A percentile compares a stretch with the other conserved stretches of the same genome.
Evolutionary conservation across 2,113 vertebrate species (phyloP).

Genomic region (Chaenogobius annularis): DNA sequence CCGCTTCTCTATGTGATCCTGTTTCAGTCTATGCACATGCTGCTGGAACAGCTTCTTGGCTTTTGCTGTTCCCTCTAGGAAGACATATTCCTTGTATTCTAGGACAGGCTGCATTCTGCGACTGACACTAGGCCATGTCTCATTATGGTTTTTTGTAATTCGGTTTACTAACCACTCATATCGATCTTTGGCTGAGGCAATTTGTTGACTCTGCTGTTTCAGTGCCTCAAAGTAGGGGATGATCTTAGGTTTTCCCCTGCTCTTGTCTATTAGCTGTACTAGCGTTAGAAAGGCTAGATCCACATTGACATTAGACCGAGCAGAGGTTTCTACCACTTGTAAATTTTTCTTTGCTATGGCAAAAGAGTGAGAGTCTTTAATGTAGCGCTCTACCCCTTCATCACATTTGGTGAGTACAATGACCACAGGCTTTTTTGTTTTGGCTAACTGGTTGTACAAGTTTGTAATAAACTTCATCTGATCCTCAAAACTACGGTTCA

Average conservation of each 20-base stretch:
- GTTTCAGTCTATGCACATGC: slow-evolving; percentile 90
- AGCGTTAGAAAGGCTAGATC: slow-evolving; percentile 93
- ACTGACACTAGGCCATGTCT: slow-evolving; percentile 81
- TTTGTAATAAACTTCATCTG: slow-evolving; percentile 95
- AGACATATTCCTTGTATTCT: slow-evolving; percentile 93
- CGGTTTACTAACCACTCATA: slow-evolving; percentile 92
- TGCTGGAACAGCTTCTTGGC: slow-evolving; percentile 95
- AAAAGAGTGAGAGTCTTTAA: slow-evolving; percentile 92
- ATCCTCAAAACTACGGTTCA: slow-evolving; percentile 97
- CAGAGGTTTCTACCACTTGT: slow-evolving; percentile 96
- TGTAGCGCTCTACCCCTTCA: slow-evolving; percentile 96
- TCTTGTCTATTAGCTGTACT: slow-evolving; percentile 90
- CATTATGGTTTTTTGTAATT: slow-evolving; percentile 90
- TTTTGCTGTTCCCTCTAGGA: slow-evolving; percentile 91
- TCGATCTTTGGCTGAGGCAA: slow-evolving; percentile 92
- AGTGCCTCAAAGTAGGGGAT: slow-evolving; percentile 95
- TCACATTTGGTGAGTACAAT: slow-evolving; percentile 95
- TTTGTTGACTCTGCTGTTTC: slow-evolving; percentile 97
- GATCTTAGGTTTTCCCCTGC: slow-evolving; percentile 93
- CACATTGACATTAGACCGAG: slow-evolving; percentile 93
- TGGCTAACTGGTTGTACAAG: slow-evolving; percentile 92
- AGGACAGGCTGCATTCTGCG: slow-evolving; percentile 84
- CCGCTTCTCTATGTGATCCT: slow-evolving; percentile 91
- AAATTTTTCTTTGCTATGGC: slow-evolving; percentile 95
- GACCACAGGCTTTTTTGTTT: slow-evolving; percentile 94